Evolutionary conservation across 2,888 invertebrate species (phyloP).

Genomic region (Nemotelus pantherinus): DNA sequence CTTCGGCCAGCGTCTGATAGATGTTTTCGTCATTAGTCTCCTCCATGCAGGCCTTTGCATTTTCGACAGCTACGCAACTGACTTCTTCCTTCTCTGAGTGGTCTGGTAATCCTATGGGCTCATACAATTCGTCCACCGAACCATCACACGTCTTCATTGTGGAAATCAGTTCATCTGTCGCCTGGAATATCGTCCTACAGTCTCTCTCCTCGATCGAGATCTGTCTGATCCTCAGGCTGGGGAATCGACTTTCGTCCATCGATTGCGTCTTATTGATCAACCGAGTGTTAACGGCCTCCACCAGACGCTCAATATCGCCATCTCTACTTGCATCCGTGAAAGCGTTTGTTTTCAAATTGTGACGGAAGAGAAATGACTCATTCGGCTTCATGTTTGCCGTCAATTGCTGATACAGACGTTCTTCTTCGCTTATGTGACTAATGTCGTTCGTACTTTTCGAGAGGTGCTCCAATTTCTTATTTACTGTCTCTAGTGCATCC

Average conservation of each 20-base stretch:
- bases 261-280: conserved; percentile 56
- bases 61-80: background rate
- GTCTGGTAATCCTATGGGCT: conserved; percentile 47
- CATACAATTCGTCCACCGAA: conserved; percentile 45
- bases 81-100: background rate
- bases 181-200: conserved; percentile 36
- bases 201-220: conserved; percentile 44
- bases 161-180: conserved; percentile 44
- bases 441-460: conserved; percentile 50
- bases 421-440: conserved; percentile 51
- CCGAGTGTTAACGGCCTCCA: conserved; percentile 61
- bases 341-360: conserved; percentile 60
- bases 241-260: conserved; percentile 50
- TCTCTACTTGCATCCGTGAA: conserved; percentile 26
- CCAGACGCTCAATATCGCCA: conserved; percentile 54
- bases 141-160: conserved; percentile 10
- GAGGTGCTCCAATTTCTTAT: conserved; percentile 58
- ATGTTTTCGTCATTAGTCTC: conserved; percentile 54
- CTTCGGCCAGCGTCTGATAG: conserved; percentile 61
- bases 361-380: conserved; percentile 73
- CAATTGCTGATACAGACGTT: conserved; percentile 61
- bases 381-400: conserved; percentile 69
- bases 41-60: conserved; percentile 50
- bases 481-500: conserved; percentile 60
- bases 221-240: conserved; percentile 34